Percentiles rank a stretch among this genome's conserved stretches.
Conservation (phyloP, 2,888 invertebrate species). For the Saturnia japonica region DNA sequence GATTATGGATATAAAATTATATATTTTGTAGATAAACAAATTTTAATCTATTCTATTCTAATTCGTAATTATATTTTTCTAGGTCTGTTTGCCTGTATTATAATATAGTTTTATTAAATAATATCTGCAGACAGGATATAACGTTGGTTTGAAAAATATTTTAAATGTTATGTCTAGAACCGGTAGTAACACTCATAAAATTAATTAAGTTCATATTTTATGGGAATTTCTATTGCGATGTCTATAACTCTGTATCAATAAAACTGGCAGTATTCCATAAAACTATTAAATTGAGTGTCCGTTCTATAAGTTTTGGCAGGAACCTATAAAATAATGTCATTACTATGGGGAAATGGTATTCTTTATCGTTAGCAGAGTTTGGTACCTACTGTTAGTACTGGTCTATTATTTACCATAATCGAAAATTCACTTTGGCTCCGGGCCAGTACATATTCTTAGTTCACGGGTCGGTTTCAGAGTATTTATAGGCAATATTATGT, state of each 20-base stretch:
- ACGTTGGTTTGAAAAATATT: neutral
- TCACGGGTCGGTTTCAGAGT: neutral
- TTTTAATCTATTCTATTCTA: too few relatives aligned
- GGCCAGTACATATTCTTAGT: conserved; percentile 42
- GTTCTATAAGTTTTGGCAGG: conserved; percentile 12
- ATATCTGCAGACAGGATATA: too few relatives aligned
- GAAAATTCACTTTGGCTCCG: conserved; percentile 64
- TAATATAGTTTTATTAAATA: too few relatives aligned
- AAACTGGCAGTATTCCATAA: conserved; percentile 14
- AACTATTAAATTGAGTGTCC: conserved; percentile 11
- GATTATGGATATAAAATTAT: too few relatives aligned
- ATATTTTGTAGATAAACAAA: too few relatives aligned
- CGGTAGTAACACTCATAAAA: neutral
- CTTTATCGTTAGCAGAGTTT: conserved; percentile 20
- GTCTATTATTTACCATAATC: conserved; percentile 60
- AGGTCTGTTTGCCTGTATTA: too few relatives aligned
- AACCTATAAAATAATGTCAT: conserved; percentile 14
- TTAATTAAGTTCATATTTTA: conserved; percentile 9
- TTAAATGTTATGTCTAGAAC: neutral
- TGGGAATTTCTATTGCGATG: conserved; percentile 6
- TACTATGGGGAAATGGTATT: conserved; percentile 26
- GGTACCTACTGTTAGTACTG: conserved; percentile 30
- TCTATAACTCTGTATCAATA: conserved; percentile 12
- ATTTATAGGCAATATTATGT: neutral
- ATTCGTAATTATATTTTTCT: too few relatives aligned